phyloP scores from a whole-genome alignment of 2,888 invertebrate species.

The Bursaphelenchus okinawaensis region DNA sequence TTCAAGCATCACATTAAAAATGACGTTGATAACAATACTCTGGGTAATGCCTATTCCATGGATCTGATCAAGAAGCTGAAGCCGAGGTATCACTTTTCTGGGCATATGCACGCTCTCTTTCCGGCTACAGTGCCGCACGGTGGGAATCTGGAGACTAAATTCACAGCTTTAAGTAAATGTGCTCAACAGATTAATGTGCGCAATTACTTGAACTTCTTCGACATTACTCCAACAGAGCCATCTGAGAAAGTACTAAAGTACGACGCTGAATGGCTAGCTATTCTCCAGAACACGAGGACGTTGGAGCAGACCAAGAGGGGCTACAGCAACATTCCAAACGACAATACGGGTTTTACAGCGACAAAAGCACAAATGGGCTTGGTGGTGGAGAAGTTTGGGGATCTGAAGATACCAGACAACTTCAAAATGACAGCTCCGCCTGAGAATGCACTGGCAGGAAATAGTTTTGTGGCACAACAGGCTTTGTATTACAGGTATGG shows the following conservation, averaged over 20 bases:
- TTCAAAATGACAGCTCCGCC: constrained; percentile 73
- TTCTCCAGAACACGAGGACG: constrained; percentile 76
- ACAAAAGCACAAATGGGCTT: constrained; percentile 61
- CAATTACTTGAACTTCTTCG: constrained; percentile 67
- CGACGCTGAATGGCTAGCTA: constrained; percentile 89
- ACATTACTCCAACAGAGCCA: constrained; percentile 63
- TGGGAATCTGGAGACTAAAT: constrained; percentile 33
- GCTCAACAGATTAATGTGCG: constrained; percentile 70
- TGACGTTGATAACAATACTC: constrained; percentile 73
- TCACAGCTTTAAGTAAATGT: constrained; percentile 68
- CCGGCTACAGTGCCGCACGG: constrained; percentile 76
- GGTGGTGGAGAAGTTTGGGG: constrained; percentile 67
- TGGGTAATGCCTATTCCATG: constrained; percentile 82
- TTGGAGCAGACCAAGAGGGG: constrained; percentile 61
- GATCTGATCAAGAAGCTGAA: constrained; percentile 74
- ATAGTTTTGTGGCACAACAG: neutral
- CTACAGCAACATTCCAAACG: constrained; percentile 65
- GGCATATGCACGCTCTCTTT: constrained; percentile 93
- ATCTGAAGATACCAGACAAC: constrained; percentile 71
- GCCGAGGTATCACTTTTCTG: constrained; percentile 91
- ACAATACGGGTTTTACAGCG: constrained; percentile 39
- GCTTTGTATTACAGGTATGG: constrained; percentile 36
- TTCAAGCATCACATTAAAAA: constrained; percentile 62
- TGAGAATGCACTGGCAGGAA: constrained; percentile 47
- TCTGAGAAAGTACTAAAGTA: constrained; percentile 63